Percentiles rank a stretch among this genome's conserved stretches.
phyloP scores from a whole-genome alignment of 2,797 vertebrate genomes.

The Lerista edwardsae region DNA sequence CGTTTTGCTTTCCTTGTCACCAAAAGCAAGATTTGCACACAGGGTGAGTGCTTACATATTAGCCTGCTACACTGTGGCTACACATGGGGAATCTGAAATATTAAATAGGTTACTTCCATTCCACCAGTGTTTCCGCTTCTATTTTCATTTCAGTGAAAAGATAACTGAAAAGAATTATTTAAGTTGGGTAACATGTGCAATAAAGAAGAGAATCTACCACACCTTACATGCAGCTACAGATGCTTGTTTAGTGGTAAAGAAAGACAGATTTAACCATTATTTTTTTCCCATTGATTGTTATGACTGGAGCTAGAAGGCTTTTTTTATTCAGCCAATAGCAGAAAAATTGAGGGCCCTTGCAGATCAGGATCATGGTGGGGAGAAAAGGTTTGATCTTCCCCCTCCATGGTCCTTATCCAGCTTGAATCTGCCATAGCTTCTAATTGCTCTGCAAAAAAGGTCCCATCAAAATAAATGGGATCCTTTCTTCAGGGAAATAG shows the following conservation, averaged over 20 bases:
- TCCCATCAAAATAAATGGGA: no score
- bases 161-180: background rate
- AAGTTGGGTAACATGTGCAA: background rate
- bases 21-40: conserved; percentile 29
- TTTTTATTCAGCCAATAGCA: no score
- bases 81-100: conserved; percentile 12
- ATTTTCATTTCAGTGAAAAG: background rate
- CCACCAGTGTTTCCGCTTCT: background rate
- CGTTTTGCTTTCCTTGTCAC: conserved; percentile 35
- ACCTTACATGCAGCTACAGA: background rate
- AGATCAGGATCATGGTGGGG: no score
- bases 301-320: no score
- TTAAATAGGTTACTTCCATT: conserved; percentile 8
- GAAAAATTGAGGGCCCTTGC: no score
- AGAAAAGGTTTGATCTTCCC: no score
- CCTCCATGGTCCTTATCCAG: no score
- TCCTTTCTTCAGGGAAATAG: no score
- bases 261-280: no score
- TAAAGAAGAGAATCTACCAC: background rate
- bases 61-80: background rate
- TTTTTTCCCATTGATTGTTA: no score
- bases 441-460: no score
- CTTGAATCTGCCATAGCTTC: no score
- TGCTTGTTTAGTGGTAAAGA: background rate
- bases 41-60: conserved; percentile 13